Percentiles rank a stretch among this genome's conserved stretches.
These are phyloP conservation scores for Nomada ruficornis DNA, from an alignment of 2,888 invertebrate genomes.

Conservation along the genomic window DNA sequence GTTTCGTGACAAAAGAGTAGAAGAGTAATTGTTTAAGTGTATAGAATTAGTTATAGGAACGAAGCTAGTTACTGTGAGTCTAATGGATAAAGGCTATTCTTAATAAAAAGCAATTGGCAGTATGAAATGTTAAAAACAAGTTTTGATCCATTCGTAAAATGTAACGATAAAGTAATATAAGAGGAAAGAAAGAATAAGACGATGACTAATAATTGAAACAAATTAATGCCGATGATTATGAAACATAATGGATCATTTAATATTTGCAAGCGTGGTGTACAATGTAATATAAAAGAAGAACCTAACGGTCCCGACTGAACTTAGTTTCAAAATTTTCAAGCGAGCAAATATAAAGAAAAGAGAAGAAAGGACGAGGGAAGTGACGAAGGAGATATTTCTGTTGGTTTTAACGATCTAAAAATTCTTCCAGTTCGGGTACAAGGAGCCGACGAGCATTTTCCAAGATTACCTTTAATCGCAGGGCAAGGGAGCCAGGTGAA, in stretches of 20 bases:
- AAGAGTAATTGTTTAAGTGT: background rate
- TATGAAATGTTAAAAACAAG: too few relatives aligned
- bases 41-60: background rate
- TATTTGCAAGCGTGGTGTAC: too few relatives aligned
- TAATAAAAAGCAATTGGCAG: too few relatives aligned
- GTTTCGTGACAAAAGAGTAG: background rate
- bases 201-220: too few relatives aligned
- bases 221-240: too few relatives aligned
- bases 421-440: background rate
- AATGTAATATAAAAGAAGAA: too few relatives aligned
- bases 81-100: background rate
- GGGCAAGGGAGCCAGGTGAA: constrained; percentile 54
- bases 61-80: background rate
- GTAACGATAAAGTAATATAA: too few relatives aligned
- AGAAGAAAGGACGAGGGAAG: background rate
- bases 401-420: background rate
- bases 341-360: background rate
- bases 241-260: too few relatives aligned
- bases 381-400: background rate
- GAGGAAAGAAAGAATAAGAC: too few relatives aligned
- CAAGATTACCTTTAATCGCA: constrained; percentile 63
- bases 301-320: too few relatives aligned
- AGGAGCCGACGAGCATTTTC: constrained; percentile 2
- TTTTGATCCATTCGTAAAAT: too few relatives aligned
- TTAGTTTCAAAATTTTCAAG: too few relatives aligned